Percentiles rank a stretch among this genome's conserved stretches.
These are phyloP conservation scores for Aphelenchoides besseyi DNA, from an alignment of 1,140 invertebrate species.

Conservation along the genomic window DNA sequence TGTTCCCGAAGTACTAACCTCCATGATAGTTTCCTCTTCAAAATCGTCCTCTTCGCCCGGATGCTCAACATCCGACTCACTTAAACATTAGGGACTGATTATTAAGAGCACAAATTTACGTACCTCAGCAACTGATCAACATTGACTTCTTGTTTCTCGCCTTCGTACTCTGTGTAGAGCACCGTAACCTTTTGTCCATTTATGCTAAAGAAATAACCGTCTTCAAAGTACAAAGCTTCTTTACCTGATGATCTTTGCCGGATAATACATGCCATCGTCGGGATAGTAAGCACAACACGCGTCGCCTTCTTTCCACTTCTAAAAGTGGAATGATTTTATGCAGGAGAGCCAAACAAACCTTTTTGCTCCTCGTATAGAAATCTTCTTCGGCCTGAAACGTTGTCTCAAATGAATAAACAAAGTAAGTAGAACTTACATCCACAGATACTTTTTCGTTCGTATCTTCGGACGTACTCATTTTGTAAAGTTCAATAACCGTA, in stretches of 20 bases:
- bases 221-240: too few relatives aligned
- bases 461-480: constrained; percentile 22
- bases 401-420: too few relatives aligned
- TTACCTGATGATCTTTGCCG: constrained; percentile 37
- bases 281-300: constrained; percentile 42
- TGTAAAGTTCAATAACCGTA: constrained; percentile 23
- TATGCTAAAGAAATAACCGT: too few relatives aligned
- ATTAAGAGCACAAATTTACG: constrained; percentile 20
- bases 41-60: constrained; percentile 6
- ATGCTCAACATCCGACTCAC: constrained; percentile 17
- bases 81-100: neutral
- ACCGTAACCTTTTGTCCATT: constrained; percentile 30
- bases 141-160: constrained; percentile 31
- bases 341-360: neutral
- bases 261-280: constrained; percentile 38
- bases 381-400: too few relatives aligned
- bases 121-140: constrained; percentile 38
- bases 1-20: neutral
- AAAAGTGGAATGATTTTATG: constrained; percentile 11
- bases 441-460: neutral
- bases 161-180: constrained; percentile 40
- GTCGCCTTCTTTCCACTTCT: constrained; percentile 39
- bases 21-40: neutral
- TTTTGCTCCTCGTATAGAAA: too few relatives aligned
- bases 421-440: neutral